A percentile compares a stretch with the other conserved stretches of the same genome.
Evolutionary conservation across 1,140 invertebrate species (phyloP).

Genomic region (Formica exsecta): DNA sequence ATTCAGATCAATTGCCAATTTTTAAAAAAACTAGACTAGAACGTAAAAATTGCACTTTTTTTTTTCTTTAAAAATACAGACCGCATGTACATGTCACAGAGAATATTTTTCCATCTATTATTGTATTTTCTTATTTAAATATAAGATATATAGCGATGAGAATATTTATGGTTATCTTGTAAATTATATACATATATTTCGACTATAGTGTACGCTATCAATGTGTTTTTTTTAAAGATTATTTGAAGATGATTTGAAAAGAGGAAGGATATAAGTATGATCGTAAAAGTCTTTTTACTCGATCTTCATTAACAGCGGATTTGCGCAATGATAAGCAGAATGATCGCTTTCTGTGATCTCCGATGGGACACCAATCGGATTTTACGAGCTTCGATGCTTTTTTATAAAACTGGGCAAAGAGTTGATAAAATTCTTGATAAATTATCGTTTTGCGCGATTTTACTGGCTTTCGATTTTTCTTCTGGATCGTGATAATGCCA

Average conservation of each 20-base stretch:
- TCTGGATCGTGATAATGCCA: neutral
- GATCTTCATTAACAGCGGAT: neutral
- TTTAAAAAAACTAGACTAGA: neutral
- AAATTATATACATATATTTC: neutral
- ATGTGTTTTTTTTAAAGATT: neutral
- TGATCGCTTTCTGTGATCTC: neutral
- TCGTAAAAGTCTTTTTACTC: neutral
- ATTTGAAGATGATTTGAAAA: neutral
- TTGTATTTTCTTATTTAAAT: no score
- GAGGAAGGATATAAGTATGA: neutral
- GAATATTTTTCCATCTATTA: no score
- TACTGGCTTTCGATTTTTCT: neutral
- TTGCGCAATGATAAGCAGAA: conserved; percentile 13
- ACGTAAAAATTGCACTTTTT: no score
- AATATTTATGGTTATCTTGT: neutral
- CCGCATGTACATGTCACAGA: no score
- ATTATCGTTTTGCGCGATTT: neutral
- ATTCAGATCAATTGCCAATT: neutral
- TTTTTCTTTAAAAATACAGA: no score
- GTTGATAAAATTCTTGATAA: conserved; percentile 7
- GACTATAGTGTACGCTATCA: neutral
- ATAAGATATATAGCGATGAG: neutral
- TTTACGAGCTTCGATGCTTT: neutral
- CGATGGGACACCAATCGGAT: neutral
- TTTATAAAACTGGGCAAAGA: neutral